A percentile compares a stretch with the other conserved stretches of the same genome.
Conservation (phyloP, 2,797 vertebrate species). For the Poeciliopsis infans region DNA sequence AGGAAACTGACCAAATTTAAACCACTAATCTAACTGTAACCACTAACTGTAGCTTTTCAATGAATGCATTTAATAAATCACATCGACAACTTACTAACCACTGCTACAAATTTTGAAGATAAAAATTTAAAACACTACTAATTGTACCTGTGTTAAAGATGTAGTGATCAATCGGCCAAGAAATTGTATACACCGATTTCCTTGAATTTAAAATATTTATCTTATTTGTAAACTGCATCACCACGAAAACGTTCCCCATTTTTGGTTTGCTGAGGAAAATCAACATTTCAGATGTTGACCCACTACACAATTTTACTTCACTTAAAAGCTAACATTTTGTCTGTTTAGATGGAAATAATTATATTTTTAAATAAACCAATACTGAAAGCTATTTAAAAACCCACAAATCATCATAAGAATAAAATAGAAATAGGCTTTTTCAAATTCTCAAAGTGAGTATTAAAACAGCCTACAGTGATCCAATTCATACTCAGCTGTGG, state of each 20-base stretch:
- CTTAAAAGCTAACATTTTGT: background rate
- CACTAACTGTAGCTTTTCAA: background rate
- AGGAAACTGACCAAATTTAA: background rate
- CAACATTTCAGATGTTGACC: background rate
- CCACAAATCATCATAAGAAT: background rate
- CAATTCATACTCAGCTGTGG: background rate
- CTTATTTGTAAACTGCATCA: background rate
- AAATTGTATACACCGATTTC: background rate
- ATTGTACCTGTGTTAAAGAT: background rate
- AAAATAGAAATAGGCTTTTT: background rate
- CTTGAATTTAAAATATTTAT: background rate
- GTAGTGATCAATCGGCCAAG: background rate
- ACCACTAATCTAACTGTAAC: background rate
- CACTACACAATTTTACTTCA: background rate
- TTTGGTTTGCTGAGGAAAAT: background rate
- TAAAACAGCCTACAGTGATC: background rate
- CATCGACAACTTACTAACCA: background rate
- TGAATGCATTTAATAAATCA: background rate
- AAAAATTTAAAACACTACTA: background rate
- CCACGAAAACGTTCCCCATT: background rate
- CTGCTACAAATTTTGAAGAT: background rate
- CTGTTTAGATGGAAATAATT: background rate
- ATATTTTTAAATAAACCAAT: background rate
- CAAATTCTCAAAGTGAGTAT: background rate
- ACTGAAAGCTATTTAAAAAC: background rate